phyloP scores from a whole-genome alignment of 2,113 vertebrate species.

The Dunckerocampus dactyliophorus region DNA sequence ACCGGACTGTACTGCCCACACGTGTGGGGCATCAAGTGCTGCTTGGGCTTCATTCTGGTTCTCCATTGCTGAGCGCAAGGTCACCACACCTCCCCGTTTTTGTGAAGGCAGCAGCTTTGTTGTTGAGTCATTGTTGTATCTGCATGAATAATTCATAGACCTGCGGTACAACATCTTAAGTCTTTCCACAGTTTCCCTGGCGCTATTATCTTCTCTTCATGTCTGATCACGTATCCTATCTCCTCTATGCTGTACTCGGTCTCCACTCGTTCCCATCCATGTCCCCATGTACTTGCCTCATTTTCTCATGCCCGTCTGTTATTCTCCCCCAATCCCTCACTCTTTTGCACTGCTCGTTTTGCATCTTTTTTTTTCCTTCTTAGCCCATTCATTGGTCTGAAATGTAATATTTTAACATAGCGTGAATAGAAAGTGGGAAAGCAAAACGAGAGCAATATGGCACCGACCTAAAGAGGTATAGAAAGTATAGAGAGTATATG shows the following conservation, averaged over 20 bases:
- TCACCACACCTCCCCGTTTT: slow-evolving; percentile 9
- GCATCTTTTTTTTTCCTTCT: slow-evolving; percentile 11
- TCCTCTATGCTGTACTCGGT: slow-evolving; percentile 7
- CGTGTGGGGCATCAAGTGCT: neutral
- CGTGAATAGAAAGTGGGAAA: slow-evolving; percentile 13
- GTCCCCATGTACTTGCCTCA: slow-evolving; percentile 10
- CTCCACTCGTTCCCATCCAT: neutral
- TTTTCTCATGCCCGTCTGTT: slow-evolving; percentile 23
- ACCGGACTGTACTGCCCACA: neutral
- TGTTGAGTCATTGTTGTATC: slow-evolving; percentile 26
- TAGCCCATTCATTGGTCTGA: slow-evolving; percentile 45
- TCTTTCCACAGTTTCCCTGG: slow-evolving; percentile 23
- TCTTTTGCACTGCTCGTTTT: slow-evolving; percentile 15
- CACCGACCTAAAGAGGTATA: slow-evolving; percentile 8
- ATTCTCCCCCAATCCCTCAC: slow-evolving; percentile 10
- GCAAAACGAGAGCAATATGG: slow-evolving; percentile 17
- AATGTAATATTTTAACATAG: slow-evolving; percentile 43
- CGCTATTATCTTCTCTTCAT: slow-evolving; percentile 28
- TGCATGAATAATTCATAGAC: slow-evolving; percentile 43
- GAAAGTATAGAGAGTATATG: slow-evolving; percentile 7
- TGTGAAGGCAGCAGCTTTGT: slow-evolving; percentile 32
- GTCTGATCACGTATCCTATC: slow-evolving; percentile 21
- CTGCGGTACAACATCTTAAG: slow-evolving; percentile 21
- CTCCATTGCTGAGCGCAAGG: slow-evolving; percentile 16
- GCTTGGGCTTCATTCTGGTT: slow-evolving; percentile 10